Evolutionary conservation across 92 coral and sea anemone species (phyloP).

Genomic region (Phenganax subtilis): DNA sequence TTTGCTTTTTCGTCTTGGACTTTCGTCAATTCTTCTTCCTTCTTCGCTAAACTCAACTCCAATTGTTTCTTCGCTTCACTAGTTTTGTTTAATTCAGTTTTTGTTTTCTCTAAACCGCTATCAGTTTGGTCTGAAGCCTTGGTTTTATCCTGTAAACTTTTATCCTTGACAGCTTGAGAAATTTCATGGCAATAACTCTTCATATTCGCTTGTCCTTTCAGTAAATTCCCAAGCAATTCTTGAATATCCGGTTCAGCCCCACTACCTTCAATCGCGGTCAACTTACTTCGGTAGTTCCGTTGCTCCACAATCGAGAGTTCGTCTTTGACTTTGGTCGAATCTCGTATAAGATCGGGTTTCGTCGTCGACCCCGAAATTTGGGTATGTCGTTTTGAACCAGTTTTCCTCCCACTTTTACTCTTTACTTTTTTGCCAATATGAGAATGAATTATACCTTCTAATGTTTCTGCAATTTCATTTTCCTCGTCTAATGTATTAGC

Average conservation of each 20-base stretch:
- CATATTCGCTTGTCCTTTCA: conserved; percentile 2
- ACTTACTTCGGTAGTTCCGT: conserved; percentile 22
- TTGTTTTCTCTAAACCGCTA: background rate
- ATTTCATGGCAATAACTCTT: conserved; percentile 14
- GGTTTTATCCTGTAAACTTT: background rate
- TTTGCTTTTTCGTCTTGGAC: conserved; percentile 65
- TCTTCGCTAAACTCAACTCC: background rate
- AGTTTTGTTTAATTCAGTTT: conserved; percentile 13
- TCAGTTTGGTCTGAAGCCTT: background rate
- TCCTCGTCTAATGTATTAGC: conserved; percentile 25
- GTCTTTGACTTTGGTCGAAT: conserved; percentile 31
- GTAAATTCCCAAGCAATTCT: conserved; percentile 3
- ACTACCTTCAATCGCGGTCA: conserved; percentile 5
- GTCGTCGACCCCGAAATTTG: background rate
- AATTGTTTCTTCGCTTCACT: conserved; percentile 1
- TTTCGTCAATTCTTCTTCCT: conserved; percentile 59
- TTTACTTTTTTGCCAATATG: background rate
- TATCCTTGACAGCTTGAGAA: conserved; percentile 11
- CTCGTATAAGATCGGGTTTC: conserved; percentile 37
- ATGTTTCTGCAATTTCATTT: conserved; percentile 9
- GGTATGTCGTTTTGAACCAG: background rate
- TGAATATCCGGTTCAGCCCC: conserved; percentile 18
- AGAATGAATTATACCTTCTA: conserved; percentile 5
- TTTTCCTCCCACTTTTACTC: background rate
- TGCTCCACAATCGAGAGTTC: conserved; percentile 20